Percentiles rank a stretch among this genome's conserved stretches.
These are phyloP conservation scores for Drosophila cardini DNA, from an alignment of 1,140 invertebrate genomes.

Conservation along the genomic window DNA sequence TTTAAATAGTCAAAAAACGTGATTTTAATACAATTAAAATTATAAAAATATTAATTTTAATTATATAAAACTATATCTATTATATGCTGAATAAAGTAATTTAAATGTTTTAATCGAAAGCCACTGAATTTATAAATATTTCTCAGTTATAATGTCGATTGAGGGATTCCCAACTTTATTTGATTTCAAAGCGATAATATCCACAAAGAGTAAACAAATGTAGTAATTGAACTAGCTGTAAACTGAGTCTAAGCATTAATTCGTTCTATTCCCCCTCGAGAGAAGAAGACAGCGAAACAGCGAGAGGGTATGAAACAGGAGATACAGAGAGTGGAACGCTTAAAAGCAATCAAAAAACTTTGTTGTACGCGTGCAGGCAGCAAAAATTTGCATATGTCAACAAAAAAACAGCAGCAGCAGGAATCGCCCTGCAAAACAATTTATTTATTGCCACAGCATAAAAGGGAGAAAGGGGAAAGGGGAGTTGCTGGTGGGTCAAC, in stretches of 20 bases:
- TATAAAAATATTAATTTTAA: constrained; percentile 1
- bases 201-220: constrained; percentile 53
- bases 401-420: constrained; percentile 67
- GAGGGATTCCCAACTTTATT: no score
- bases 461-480: constrained; percentile 4
- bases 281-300: neutral
- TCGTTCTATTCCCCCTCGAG: constrained; percentile 29
- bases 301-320: neutral
- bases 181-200: constrained; percentile 34
- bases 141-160: no score
- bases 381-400: constrained; percentile 84
- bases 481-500: constrained; percentile 1
- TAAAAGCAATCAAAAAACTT: constrained; percentile 72
- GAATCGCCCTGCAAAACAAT: constrained; percentile 70
- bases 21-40: constrained; percentile 57
- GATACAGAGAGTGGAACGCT: constrained; percentile 26
- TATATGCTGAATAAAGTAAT: neutral
- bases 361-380: constrained; percentile 50
- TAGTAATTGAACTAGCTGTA: constrained; percentile 44
- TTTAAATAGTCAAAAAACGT: constrained; percentile 53
- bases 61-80: constrained; percentile 2
- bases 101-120: constrained; percentile 10
- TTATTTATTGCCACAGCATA: constrained; percentile 65
- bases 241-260: constrained; percentile 32
- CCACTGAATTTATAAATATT: no score